A percentile compares a stretch with the other conserved stretches of the same genome.
phyloP scores from a whole-genome alignment of 2,113 vertebrate genomes.

The Gymnorhina tibicen region DNA sequence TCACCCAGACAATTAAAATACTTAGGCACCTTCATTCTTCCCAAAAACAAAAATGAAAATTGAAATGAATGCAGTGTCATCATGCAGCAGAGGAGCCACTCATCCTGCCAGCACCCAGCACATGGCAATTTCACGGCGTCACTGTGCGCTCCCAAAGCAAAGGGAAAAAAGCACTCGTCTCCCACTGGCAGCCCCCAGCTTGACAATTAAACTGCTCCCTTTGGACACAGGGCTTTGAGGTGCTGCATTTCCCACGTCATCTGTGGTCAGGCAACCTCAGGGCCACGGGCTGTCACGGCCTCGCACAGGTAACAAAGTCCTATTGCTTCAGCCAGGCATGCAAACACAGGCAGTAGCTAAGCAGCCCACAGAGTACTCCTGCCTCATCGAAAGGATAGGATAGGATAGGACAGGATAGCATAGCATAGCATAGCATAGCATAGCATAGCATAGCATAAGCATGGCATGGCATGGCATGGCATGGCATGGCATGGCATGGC shows the following conservation, averaged over 20 bases:
- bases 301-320: no score
- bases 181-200: background rate
- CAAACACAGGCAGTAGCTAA: no score
- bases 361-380: no score
- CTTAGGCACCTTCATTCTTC: background rate
- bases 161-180: background rate
- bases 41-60: background rate
- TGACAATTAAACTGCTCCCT: background rate
- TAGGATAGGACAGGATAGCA: rapidly evolving
- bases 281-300: no score
- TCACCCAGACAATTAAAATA: background rate
- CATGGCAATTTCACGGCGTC: background rate
- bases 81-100: background rate
- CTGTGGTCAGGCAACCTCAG: no score
- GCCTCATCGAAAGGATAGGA: no score
- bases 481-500: background rate
- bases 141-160: rapidly evolving
- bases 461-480: background rate
- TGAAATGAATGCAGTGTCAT: background rate
- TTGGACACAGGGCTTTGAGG: background rate
- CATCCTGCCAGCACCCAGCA: background rate
- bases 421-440: rapidly evolving
- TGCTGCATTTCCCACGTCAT: rapidly evolving
- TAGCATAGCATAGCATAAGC: rapidly evolving
- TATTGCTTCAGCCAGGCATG: no score